Percentiles rank a stretch among this genome's conserved stretches.
Evolutionary conservation across 2,113 vertebrate species (phyloP).

Genomic region (Speoplatyrhinus poulsoni): DNA sequence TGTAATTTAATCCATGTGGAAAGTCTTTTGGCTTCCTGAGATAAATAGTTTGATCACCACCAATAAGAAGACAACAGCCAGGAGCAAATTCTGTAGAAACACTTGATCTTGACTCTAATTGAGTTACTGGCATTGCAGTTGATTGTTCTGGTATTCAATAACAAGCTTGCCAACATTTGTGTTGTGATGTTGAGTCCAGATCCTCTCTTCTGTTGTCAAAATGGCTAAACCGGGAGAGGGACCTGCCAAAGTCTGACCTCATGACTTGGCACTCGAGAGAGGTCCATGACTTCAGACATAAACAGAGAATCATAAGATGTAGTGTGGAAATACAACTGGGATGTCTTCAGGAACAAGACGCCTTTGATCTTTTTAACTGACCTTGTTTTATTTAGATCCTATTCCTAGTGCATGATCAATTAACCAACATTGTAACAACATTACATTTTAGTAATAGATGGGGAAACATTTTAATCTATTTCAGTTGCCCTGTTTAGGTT

Average conservation of each 20-base stretch:
- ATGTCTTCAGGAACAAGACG: no score
- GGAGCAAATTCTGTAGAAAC: not conserved
- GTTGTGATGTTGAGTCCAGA: slow-evolving; percentile 15
- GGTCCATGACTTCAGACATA: no score
- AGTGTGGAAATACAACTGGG: no score
- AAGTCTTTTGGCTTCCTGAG: slow-evolving; percentile 31
- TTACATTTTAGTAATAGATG: no score
- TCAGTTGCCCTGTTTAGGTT: no score
- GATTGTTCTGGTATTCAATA: slow-evolving; percentile 43
- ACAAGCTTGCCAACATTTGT: slow-evolving; percentile 29
- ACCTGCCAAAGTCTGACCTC: slow-evolving; percentile 14
- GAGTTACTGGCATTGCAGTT: slow-evolving; percentile 41
- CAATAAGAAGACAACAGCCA: slow-evolving; percentile 16
- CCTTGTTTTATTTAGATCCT: no score
- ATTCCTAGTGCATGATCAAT: no score
- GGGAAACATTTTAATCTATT: no score
- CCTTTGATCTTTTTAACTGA: no score
- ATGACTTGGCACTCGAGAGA: not conserved
- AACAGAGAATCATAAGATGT: no score
- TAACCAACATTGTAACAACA: no score
- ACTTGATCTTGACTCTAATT: slow-evolving; percentile 31
- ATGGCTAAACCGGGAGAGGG: not conserved
- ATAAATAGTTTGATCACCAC: slow-evolving; percentile 28
- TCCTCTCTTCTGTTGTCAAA: slow-evolving; percentile 22
- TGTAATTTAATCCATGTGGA: not conserved